Base-by-base conservation (phyloP, 1,140 invertebrate genomes). In the Catajapyx aquilonaris region DNA sequence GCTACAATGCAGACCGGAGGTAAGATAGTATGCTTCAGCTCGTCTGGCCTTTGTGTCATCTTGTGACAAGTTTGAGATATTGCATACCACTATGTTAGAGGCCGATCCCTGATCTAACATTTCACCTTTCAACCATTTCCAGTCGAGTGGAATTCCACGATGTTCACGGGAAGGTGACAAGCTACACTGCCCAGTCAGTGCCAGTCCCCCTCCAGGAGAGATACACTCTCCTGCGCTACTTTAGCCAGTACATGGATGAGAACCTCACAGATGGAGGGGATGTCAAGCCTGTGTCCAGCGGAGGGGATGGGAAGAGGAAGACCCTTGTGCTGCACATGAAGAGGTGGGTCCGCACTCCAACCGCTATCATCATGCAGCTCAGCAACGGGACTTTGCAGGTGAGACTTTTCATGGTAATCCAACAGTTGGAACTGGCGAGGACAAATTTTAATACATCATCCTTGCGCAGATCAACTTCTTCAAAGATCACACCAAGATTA, bases 1-100 rank as follows among this genome's bases (percentile, higher is more conserved):
- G 91, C 33, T 72, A 91, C 59, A 60, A 86, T 10, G 64, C 78
- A 4, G 87, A 93, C 58, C 75, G 73, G 60, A 70, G 75, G 79
- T 83, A 56, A 72, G 71, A 9, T 5, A 9, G 9, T 15, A 34
- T 5, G 32, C n/a, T 9, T 9, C 32, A 34, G 17, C 7, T 7
- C 32, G 32, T 34, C 7, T 16, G 32, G 32, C n/a, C n/a, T n/a
- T n/a, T n/a, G n/a, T n/a, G n/a, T n/a, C n/a, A n/a, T n/a, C n/a
- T n/a, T n/a, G n/a, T n/a, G n/a, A n/a, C n/a, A n/a, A n/a, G n/a
- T n/a, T n/a, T n/a, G n/a, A n/a, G n/a, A n/a, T n/a, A n/a, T n/a
- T n/a, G n/a, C n/a, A n/a, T n/a, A n/a, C 10, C n/a, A n/a, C n/a
- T n/a, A n/a, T n/a, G n/a, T n/a, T n/a, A n/a, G n/a, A n/a, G n/a